These are phyloP conservation scores for Strigamia transsilvanica DNA, from an alignment of 2,888 invertebrate genomes.

Conservation along the genomic window DNA sequence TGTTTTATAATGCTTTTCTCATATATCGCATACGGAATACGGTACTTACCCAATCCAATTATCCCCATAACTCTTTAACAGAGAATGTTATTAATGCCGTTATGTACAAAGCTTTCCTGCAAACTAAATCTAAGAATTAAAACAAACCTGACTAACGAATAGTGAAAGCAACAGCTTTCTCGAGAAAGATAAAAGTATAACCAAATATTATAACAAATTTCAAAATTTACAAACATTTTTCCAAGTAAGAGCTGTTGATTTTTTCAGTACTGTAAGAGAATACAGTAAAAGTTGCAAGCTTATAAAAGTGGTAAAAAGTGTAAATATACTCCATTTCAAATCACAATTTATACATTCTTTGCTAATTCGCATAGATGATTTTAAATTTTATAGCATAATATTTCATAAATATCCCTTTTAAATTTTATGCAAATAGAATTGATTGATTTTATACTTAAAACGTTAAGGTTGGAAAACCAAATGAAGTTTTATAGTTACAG, in stretches of 20 bases:
- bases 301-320: slow-evolving; percentile 49
- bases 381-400: too few species aligned
- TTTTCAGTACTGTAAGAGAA: slow-evolving; percentile 14
- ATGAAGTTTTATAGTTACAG: background rate
- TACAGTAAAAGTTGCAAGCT: slow-evolving; percentile 40
- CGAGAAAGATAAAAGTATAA: background rate
- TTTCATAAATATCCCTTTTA: background rate
- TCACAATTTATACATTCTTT: slow-evolving; percentile 11
- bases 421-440: background rate
- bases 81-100: slow-evolving; percentile 15
- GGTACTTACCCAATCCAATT: background rate
- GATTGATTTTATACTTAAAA: background rate
- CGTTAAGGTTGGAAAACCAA: background rate
- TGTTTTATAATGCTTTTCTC: background rate
- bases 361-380: too few species aligned
- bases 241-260: slow-evolving; percentile 1
- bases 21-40: background rate
- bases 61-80: slow-evolving; percentile 6
- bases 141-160: background rate
- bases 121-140: background rate
- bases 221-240: slow-evolving; percentile 27
- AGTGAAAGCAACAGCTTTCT: slow-evolving; percentile 9
- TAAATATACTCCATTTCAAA: slow-evolving; percentile 22
- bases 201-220: slow-evolving; percentile 17
- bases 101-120: slow-evolving; percentile 26